Evolutionary conservation across 2,113 vertebrate species (phyloP), one percentile per base, ranked within the genome.

Genomic region (Entelurus aequoreus): DNA sequence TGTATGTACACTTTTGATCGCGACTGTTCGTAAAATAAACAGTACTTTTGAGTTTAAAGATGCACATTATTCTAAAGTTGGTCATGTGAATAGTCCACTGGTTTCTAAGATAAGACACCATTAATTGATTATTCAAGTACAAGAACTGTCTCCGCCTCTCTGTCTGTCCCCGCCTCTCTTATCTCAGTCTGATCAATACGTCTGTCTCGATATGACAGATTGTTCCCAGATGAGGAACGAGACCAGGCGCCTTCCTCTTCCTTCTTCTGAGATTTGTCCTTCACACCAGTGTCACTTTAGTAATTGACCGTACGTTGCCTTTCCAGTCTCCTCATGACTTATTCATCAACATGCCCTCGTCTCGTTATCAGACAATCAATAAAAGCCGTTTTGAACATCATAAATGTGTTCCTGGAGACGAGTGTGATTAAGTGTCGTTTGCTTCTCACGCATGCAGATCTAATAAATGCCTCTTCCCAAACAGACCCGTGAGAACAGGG

Each of bases 141-240:
- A 68, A 63, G 54, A 68, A 76, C 75, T 77, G 44, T 69, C 69
- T 76, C 67, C 64, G 68, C 72, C 81, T 28, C 28, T 28, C 28
- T 76, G 68, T 54, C 76, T 63, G 44, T 69, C 69, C 78, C 67
- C 64, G 68, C 72, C 81, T 28, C 28, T 28, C 28, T 76, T 76
- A 69, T 80, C 75, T 68, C 57, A 44, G 77, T 71, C 85, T 73
- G 62, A 87, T 88, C 85, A 74, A 88, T 88, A 82, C 0, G 80
- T 86, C 85, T 88, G 87, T 87, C 87, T 85, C 83, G 71, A 35
- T 70, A 74, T 74, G 72, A 85, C 66, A 38, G 77, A 84, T 79
- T 70, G 54, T 42, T 68, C 50, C 37, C 44, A 48, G 71, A 69
- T 69, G 79, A 75, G 74, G 71, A 69, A 70, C 37, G 36, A 50